Percentiles rank a stretch among this genome's conserved stretches.
Conservation (phyloP, 2,113 vertebrate species). For the Melanocharis versteri region DNA sequence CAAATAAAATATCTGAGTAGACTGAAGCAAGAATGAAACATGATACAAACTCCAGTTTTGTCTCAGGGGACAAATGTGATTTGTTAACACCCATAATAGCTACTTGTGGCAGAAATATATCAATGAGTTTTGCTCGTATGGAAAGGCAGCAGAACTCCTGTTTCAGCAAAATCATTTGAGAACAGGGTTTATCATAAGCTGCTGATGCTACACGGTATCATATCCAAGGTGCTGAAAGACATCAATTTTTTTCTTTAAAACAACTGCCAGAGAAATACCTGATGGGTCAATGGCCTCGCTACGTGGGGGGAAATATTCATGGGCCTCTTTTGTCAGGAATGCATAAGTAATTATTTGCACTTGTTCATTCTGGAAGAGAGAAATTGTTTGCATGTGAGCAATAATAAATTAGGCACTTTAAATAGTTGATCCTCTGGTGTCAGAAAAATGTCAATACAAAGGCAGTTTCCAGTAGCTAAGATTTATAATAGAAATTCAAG, state of each 20-base stretch:
- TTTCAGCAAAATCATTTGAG: conserved; percentile 44
- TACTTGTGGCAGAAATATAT: conserved; percentile 19
- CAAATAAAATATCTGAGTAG: neutral
- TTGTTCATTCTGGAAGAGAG: conserved; percentile 21
- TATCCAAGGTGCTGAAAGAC: neutral
- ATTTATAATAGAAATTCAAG: neutral
- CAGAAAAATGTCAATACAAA: conserved; percentile 18
- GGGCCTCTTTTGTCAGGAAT: conserved; percentile 7
- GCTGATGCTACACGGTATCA: neutral
- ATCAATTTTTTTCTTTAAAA: conserved; percentile 28
- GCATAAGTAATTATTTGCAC: conserved; percentile 33
- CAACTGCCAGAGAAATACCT: neutral
- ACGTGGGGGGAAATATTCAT: neutral
- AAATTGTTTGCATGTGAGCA: conserved; percentile 7
- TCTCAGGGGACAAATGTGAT: neutral
- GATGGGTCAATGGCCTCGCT: neutral
- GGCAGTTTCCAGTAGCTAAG: neutral
- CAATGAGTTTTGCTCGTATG: neutral
- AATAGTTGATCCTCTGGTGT: neutral
- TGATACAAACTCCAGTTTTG: neutral
- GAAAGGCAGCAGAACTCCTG: conserved; percentile 18
- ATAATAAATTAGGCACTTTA: conserved; percentile 18
- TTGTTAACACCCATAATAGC: neutral
- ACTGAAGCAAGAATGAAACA: neutral
- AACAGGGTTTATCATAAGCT: conserved; percentile 13